Conservation (phyloP, 2,113 vertebrate species). For the Ictalurus furcatus region DNA sequence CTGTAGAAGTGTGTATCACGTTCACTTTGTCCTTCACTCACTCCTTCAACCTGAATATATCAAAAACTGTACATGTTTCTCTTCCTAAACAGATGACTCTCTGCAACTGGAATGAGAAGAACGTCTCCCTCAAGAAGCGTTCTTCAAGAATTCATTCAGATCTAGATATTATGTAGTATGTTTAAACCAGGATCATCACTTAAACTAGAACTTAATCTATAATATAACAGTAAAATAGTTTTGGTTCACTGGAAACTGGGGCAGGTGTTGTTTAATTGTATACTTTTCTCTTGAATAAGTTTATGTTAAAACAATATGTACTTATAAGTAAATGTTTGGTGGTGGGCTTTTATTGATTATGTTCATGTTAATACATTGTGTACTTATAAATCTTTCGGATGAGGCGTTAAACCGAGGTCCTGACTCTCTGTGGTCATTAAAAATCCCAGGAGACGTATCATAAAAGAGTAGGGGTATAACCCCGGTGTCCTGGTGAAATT, state of each 20-base stretch:
- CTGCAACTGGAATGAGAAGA: not conserved
- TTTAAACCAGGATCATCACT: not conserved
- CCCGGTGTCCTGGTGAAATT: too few species aligned
- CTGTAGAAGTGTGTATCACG: not conserved
- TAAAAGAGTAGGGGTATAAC: too few species aligned
- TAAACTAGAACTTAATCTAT: not conserved
- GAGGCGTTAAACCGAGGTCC: too few species aligned
- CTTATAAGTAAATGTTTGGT: too few species aligned
- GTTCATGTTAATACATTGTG: too few species aligned
- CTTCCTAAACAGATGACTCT: not conserved
- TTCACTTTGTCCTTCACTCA: not conserved
- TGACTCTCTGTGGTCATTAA: too few species aligned
- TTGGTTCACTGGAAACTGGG: not conserved
- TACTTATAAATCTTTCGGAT: too few species aligned
- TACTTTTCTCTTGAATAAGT: not conserved
- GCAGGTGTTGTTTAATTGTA: not conserved
- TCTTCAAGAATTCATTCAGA: not conserved
- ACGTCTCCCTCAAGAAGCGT: not conserved
- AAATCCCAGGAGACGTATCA: too few species aligned
- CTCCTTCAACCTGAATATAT: not conserved
- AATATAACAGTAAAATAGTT: conserved; percentile 10
- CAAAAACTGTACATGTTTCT: not conserved
- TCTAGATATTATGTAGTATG: not conserved
- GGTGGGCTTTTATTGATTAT: too few species aligned
- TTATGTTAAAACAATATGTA: not conserved